Percentiles rank a stretch among this genome's conserved stretches.
Evolutionary conservation across 2,797 vertebrate genomes (phyloP).

Genomic region (Oreortyx pictus): DNA sequence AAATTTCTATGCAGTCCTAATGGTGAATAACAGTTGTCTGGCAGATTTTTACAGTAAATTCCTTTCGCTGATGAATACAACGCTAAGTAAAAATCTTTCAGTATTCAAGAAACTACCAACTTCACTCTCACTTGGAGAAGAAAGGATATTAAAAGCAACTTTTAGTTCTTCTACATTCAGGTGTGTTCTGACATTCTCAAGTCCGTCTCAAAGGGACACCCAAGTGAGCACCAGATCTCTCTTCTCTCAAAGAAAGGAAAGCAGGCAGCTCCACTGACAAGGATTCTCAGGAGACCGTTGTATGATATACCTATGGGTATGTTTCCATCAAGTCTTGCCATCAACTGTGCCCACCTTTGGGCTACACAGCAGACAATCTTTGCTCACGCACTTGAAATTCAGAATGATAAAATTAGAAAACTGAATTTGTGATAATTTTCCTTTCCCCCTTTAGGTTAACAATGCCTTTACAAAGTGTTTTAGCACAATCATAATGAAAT

Average conservation of each 20-base stretch:
- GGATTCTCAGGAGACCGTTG: neutral
- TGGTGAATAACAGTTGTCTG: neutral
- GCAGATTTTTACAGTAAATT: neutral
- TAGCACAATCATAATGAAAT: neutral
- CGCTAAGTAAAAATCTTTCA: neutral
- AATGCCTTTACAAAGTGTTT: neutral
- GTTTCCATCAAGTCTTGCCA: neutral
- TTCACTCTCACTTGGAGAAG: neutral
- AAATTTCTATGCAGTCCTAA: neutral
- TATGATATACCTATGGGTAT: fast-evolving
- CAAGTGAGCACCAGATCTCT: neutral
- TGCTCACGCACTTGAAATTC: neutral
- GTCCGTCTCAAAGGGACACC: neutral
- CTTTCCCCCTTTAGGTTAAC: neutral
- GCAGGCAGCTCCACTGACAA: neutral
- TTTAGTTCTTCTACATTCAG: neutral
- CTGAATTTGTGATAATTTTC: neutral
- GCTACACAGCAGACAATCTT: neutral
- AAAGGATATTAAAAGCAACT: neutral
- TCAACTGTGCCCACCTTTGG: neutral
- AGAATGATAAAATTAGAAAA: neutral
- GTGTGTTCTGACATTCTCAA: neutral
- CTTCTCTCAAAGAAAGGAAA: neutral
- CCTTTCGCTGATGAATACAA: neutral
- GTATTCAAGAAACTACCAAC: neutral